Conservation (phyloP, 1,140 invertebrate genomes). For the Sycobia sp. region DNA sequence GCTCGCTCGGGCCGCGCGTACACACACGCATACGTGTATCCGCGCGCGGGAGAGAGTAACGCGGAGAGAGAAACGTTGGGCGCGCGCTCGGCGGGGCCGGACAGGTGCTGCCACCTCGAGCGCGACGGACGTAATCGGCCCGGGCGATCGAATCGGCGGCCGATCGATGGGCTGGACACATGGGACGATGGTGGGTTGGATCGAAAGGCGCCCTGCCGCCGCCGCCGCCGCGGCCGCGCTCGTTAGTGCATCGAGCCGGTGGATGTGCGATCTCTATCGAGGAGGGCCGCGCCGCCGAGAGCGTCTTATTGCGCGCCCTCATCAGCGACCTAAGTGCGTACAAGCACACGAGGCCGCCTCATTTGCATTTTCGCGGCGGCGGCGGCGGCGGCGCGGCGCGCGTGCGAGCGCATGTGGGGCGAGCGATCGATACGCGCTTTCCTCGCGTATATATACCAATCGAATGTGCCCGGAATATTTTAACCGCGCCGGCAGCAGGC, state of each 20-base stretch:
- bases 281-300: background rate
- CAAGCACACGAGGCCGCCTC: slow-evolving; percentile 23
- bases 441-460: slow-evolving; percentile 20
- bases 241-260: too few relatives aligned
- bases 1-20: too few relatives aligned
- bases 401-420: slow-evolving; percentile 1
- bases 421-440: slow-evolving; percentile 24
- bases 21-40: slow-evolving; percentile 39
- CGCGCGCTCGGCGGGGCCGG: slow-evolving; percentile 34
- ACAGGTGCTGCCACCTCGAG: slow-evolving; percentile 57
- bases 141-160: slow-evolving; percentile 42
- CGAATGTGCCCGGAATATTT: slow-evolving; percentile 18
- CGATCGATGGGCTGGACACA: slow-evolving; percentile 53
- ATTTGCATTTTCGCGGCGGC: slow-evolving; percentile 28
- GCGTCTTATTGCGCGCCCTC: slow-evolving; percentile 27
- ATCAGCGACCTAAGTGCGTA: slow-evolving; percentile 29
- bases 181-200: slow-evolving; percentile 42
- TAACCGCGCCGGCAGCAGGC: background rate
- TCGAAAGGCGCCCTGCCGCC: slow-evolving; percentile 35
- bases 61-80: too few relatives aligned
- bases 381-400: background rate
- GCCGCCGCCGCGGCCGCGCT: too few relatives aligned
- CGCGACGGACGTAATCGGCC: slow-evolving; percentile 48
- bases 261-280: slow-evolving; percentile 31
- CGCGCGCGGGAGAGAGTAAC: slow-evolving; percentile 31